Evolutionary conservation across 1,140 invertebrate genomes (phyloP).

Genomic region (Fopius arisanus): DNA sequence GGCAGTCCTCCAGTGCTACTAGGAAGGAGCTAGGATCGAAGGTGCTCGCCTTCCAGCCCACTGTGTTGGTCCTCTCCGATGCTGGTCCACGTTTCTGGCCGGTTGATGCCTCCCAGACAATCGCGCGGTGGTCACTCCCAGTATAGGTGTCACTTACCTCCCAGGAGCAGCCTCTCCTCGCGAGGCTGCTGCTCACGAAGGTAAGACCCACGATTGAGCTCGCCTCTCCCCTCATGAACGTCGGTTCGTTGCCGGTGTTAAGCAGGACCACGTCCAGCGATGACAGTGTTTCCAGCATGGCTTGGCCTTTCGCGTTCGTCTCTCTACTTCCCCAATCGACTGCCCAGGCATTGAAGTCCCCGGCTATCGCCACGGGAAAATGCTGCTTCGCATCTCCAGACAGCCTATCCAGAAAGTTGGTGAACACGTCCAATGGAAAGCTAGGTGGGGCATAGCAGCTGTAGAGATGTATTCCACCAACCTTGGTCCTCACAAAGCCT

Average conservation of each 20-base stretch:
- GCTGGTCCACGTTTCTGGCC: background rate
- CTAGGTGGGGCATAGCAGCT: background rate
- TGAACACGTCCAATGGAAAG: background rate
- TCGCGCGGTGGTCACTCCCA: background rate
- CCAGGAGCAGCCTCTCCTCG: background rate
- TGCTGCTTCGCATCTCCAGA: background rate
- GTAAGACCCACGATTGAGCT: background rate
- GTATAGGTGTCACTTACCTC: background rate
- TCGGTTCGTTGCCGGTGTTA: slow-evolving; percentile 8
- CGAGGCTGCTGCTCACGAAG: background rate
- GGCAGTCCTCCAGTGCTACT: background rate
- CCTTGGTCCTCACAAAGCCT: background rate
- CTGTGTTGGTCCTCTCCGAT: background rate
- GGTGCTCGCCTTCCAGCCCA: background rate
- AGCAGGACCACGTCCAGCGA: slow-evolving; percentile 23
- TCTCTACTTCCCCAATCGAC: slow-evolving; percentile 2
- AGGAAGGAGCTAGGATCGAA: background rate
- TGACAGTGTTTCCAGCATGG: slow-evolving; percentile 18
- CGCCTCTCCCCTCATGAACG: background rate
- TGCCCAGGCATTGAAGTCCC: too few species aligned
- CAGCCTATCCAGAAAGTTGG: background rate
- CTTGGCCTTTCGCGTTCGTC: slow-evolving; percentile 15
- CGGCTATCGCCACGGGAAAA: background rate
- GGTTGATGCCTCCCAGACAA: background rate
- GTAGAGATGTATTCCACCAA: background rate